Evolutionary conservation across 2,888 invertebrate genomes (phyloP), one percentile per base, ranked within the genome.

Genomic region (Volucella inanis): DNA sequence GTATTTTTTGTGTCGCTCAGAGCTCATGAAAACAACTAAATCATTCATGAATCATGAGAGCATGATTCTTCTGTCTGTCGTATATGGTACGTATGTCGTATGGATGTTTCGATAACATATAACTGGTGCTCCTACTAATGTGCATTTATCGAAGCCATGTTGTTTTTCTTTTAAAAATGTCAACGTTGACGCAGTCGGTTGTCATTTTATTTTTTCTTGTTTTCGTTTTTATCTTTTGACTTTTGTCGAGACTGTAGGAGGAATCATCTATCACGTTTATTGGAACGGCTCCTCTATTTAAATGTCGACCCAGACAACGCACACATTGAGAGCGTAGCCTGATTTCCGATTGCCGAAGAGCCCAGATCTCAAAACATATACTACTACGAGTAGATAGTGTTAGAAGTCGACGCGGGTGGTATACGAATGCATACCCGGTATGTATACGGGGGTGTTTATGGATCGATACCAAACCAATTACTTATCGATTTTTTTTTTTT

Each of bases 401-500:
- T 22, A 22, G 18, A 22, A 22, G 70, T 57, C 62, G 49, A 31
- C 55, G 49, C 38, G 43, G 62, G 57, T 65, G 52, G 22, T 47
- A 71, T 71, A 49, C 18, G 43, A 57, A 22, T 45, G 68, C 15
- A 55, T 31, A 67, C 15, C 49, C 10, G 38, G 45, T 15, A 38
- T 52, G n/a, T 14, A 38, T 11, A 31, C 45, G 54, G 54, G 50
- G 41, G 64, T 15, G 41, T 39, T 12, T 57, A 18, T 31, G 62
- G 68, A 83, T 83, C 83, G 74, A 83, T 83, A 57, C 12, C 50
- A 78, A 83, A 83, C 68, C 78, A 83, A 83, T 83, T 78, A 83
- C 62, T 61, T 78, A 83, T 83, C 50, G 78, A 52, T 83, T 78
- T 83, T 74, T 43, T 39, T 49, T 14, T 49, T 2, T 49, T 14